Conservation (phyloP, 2,113 vertebrate genomes). For the Canis aureus region DNA sequence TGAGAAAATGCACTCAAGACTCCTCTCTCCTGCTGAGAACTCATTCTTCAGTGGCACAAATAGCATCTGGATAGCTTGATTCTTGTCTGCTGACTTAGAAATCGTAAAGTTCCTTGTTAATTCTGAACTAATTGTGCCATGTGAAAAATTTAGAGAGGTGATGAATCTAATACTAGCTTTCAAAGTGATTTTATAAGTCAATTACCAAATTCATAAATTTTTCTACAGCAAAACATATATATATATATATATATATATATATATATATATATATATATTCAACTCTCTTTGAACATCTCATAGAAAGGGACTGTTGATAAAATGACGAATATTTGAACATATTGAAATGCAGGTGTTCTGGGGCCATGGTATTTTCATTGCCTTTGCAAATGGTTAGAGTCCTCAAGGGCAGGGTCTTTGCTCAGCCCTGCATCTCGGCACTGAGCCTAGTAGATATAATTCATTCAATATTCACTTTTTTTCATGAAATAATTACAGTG, state of each 20-base stretch:
- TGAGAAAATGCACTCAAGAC: not conserved
- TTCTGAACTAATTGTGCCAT: constrained; percentile 13
- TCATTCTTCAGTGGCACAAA: fast-evolving
- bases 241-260: no score
- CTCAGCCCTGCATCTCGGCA: not conserved
- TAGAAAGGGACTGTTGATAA: not conserved
- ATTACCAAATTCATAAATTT: constrained; percentile 16
- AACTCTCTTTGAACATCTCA: not conserved
- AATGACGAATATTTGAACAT: not conserved
- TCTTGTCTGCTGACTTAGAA: constrained; percentile 46
- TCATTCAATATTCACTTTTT: not conserved
- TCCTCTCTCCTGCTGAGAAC: not conserved
- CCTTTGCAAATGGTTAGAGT: not conserved
- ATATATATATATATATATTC: no score
- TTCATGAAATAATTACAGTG: not conserved
- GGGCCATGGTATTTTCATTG: not conserved
- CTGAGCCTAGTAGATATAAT: not conserved
- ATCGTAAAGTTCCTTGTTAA: constrained; percentile 46
- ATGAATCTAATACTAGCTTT: not conserved
- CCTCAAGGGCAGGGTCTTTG: not conserved
- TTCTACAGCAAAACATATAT: not conserved
- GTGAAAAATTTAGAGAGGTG: not conserved
- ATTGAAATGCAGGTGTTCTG: not conserved
- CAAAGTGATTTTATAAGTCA: not conserved
- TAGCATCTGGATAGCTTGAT: not conserved